These are phyloP conservation scores for Oscheius myriophilus DNA, from an alignment of 2,888 invertebrate genomes.

Conservation along the genomic window DNA sequence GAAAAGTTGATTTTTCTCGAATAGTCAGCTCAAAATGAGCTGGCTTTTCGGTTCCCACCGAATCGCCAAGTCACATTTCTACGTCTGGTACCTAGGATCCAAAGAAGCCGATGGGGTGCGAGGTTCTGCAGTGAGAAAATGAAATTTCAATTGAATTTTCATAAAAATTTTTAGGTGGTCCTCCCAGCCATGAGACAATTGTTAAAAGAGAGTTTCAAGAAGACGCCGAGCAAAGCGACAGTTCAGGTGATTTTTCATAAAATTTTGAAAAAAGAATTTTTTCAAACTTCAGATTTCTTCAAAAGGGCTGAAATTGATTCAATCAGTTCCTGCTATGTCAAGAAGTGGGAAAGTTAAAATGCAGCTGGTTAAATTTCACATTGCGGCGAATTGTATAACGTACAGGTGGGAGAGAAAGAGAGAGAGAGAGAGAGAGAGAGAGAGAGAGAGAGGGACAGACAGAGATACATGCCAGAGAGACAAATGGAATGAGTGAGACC, in stretches of 20 bases:
- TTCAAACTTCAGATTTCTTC: slow-evolving; percentile 78
- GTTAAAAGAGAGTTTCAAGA: slow-evolving; percentile 56
- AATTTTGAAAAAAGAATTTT: slow-evolving; percentile 15
- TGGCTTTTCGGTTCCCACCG: slow-evolving; percentile 54
- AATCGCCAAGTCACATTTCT: slow-evolving; percentile 73
- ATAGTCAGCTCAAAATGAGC: slow-evolving; percentile 33
- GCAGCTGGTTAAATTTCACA: slow-evolving; percentile 86
- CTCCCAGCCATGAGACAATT: slow-evolving; percentile 63
- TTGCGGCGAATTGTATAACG: slow-evolving; percentile 90
- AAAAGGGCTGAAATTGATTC: slow-evolving; percentile 92
- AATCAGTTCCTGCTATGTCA: slow-evolving; percentile 76
- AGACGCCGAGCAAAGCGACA: slow-evolving; percentile 60
- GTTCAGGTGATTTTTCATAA: slow-evolving; percentile 63
- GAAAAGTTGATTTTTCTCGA: too few relatives aligned
- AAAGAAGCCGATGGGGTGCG: slow-evolving; percentile 89
- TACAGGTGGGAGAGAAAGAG: slow-evolving; percentile 70
- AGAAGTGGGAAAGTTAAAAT: slow-evolving; percentile 71
- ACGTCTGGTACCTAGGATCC: slow-evolving; percentile 84
- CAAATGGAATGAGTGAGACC: background rate
- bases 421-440: too few relatives aligned
- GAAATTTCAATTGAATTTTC: background rate
- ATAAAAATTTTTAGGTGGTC: slow-evolving; percentile 44
- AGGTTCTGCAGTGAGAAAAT: slow-evolving; percentile 75
- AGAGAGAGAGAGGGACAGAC: too few relatives aligned
- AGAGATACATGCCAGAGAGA: background rate